These are phyloP conservation scores for Pteronotus mesoamericanus DNA, from an alignment of 2,797 vertebrate genomes.

Conservation along the genomic window DNA sequence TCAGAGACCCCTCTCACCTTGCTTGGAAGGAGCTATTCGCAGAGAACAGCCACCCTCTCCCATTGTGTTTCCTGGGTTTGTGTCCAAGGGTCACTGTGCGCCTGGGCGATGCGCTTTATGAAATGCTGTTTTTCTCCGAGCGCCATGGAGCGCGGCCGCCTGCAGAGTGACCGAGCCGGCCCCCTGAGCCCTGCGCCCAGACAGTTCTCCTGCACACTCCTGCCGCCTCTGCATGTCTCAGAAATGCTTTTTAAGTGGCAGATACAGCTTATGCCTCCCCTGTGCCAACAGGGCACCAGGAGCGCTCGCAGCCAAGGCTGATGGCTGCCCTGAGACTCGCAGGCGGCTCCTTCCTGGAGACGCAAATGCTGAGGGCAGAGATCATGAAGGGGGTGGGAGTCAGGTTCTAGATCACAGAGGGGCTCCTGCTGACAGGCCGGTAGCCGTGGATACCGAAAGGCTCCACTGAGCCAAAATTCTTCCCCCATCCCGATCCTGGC, in stretches of 20 bases:
- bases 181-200: accelerated
- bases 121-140: neutral
- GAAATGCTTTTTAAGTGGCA: neutral
- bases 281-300: neutral
- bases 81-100: neutral
- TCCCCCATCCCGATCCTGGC: neutral
- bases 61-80: neutral
- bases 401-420: neutral
- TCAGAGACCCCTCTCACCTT: neutral
- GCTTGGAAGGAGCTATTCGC: neutral
- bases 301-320: accelerated
- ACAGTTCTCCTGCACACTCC: neutral
- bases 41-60: neutral
- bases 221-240: neutral
- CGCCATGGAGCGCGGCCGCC: accelerated
- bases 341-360: neutral
- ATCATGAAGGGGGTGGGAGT: neutral
- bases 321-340: neutral
- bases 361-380: neutral
- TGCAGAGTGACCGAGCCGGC: accelerated
- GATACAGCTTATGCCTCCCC: neutral
- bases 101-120: neutral
- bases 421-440: neutral
- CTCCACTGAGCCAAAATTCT: neutral
- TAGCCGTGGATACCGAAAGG: accelerated